Evolutionary conservation across 2,797 vertebrate species (phyloP).

Genomic region (Eulemur coronatus): DNA sequence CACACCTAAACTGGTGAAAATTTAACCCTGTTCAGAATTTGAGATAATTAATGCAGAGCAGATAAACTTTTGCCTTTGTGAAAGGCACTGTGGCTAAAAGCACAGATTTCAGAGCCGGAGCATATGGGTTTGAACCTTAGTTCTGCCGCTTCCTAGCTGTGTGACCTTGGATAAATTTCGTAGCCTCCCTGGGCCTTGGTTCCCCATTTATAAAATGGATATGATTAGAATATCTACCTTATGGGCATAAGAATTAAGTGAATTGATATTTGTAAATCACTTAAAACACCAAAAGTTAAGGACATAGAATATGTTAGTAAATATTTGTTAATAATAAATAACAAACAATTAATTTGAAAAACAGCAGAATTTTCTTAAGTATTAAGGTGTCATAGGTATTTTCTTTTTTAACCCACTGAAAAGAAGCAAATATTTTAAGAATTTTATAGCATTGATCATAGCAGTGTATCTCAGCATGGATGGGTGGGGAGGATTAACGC

Average conservation of each 20-base stretch:
- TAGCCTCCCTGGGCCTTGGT: background rate
- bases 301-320: background rate
- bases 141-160: background rate
- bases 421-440: conserved; percentile 10
- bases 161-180: background rate
- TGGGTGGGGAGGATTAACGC: background rate
- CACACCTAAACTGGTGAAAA: background rate
- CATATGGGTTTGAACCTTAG: background rate
- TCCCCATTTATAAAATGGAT: background rate
- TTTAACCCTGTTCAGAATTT: background rate
- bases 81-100: background rate
- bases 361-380: background rate
- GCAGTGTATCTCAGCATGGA: background rate
- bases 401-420: background rate
- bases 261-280: background rate
- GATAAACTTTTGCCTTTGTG: background rate
- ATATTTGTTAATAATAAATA: conserved; percentile 3
- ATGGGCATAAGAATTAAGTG: background rate
- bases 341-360: background rate
- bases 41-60: background rate
- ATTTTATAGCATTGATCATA: background rate
- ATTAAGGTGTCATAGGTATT: background rate
- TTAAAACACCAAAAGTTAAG: background rate
- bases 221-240: background rate
- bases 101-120: background rate